Percentiles rank a stretch among this genome's conserved stretches.
Conservation (phyloP, 2,888 invertebrate genomes). For the Tipula vernalis region DNA sequence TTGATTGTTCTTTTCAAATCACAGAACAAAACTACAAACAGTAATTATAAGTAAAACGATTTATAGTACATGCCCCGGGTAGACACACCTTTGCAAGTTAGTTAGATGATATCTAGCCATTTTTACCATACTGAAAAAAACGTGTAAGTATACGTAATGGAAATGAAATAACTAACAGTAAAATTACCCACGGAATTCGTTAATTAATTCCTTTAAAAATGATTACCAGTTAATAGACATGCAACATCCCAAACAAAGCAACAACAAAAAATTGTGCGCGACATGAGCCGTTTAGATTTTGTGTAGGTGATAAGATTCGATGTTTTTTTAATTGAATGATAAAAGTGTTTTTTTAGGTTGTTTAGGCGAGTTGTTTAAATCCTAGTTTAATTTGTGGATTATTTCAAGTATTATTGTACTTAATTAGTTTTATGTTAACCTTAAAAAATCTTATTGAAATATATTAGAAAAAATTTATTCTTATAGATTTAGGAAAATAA, state of each 20-base stretch:
- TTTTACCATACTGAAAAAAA: neutral
- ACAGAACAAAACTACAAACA: neutral
- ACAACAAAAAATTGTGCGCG: neutral
- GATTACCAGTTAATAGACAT: neutral
- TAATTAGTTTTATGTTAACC: too few relatives aligned
- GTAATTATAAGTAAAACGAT: neutral
- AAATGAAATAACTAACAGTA: neutral
- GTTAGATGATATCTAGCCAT: neutral
- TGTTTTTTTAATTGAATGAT: neutral
- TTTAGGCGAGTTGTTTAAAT: neutral
- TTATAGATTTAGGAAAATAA: too few relatives aligned
- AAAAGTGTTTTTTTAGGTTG: neutral
- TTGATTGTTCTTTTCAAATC: neutral
- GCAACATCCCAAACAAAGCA: neutral
- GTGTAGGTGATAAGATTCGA: neutral
- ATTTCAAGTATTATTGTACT: neutral
- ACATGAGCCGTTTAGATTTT: neutral
- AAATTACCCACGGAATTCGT: neutral
- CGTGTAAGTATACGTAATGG: neutral
- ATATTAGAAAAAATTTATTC: too few relatives aligned
- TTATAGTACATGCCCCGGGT: neutral
- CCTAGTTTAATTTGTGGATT: neutral
- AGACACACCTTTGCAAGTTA: neutral
- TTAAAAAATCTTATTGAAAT: too few relatives aligned
- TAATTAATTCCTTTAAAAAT: neutral